A percentile compares a stretch with the other conserved stretches of the same genome.
phyloP scores from a whole-genome alignment of 2,888 invertebrate genomes.

The Uropetala carovei region DNA sequence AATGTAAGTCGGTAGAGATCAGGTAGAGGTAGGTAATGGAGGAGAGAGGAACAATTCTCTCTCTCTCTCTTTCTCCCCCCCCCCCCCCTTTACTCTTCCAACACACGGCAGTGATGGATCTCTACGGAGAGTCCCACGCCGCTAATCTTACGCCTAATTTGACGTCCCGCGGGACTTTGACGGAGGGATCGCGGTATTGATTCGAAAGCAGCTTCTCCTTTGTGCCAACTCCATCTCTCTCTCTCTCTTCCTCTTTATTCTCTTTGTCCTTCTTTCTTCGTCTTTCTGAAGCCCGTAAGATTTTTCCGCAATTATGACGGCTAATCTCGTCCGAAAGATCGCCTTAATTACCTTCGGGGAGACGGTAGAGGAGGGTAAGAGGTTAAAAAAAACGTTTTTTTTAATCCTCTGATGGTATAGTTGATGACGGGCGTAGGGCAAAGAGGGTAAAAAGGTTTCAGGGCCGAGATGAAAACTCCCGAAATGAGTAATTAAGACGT shows the following conservation, averaged over 20 bases:
- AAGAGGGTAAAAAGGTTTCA: background rate
- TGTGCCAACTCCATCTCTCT: background rate
- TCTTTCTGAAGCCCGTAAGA: background rate
- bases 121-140: background rate
- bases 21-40: background rate
- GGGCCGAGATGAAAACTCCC: background rate
- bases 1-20: background rate
- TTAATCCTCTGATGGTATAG: background rate
- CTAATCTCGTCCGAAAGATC: slow-evolving; percentile 25
- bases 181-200: slow-evolving; percentile 1
- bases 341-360: slow-evolving; percentile 7
- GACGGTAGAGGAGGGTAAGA: background rate
- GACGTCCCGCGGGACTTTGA: slow-evolving; percentile 11
- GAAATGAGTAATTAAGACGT: slow-evolving; percentile 29
- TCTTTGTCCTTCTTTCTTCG: background rate
- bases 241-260: background rate
- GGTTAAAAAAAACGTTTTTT: background rate
- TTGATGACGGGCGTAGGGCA: background rate
- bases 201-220: background rate
- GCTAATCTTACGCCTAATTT: slow-evolving; percentile 59
- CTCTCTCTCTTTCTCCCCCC: too few species aligned
- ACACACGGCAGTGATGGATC: slow-evolving; percentile 25
- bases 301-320: slow-evolving; percentile 15
- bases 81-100: background rate
- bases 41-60: background rate